Evolutionary conservation across 2,888 invertebrate genomes (phyloP).

Genomic region (Brachyptera putata): DNA sequence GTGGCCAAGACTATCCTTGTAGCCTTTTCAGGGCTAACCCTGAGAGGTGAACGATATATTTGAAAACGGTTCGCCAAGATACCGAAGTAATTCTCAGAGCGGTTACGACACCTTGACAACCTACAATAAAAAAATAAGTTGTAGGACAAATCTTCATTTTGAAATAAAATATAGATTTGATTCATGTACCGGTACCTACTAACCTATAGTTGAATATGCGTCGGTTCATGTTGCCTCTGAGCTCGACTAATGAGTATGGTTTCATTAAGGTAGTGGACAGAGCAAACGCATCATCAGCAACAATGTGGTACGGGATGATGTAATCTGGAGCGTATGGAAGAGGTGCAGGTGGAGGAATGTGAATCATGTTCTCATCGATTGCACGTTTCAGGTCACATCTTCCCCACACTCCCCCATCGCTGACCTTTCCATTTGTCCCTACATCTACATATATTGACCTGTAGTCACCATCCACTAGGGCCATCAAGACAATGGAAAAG

Average conservation of each 20-base stretch:
- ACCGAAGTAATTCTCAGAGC: conserved; percentile 8
- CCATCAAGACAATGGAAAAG: conserved; percentile 36
- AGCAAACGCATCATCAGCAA: conserved; percentile 22
- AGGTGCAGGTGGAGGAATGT: not conserved
- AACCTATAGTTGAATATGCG: conserved; percentile 21
- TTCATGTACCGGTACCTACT: not conserved
- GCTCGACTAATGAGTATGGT: not conserved
- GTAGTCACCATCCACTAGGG: conserved; percentile 34
- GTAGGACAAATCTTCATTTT: too few relatives aligned
- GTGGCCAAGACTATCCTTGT: not conserved
- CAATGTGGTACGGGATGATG: conserved; percentile 13
- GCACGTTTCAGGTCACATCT: not conserved
- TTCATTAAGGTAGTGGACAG: not conserved
- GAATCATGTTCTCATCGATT: not conserved
- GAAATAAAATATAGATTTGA: not conserved
- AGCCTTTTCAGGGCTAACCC: not conserved
- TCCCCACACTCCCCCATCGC: conserved; percentile 17
- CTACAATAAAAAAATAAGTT: too few relatives aligned
- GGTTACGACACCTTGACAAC: conserved; percentile 3
- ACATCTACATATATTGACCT: conserved; percentile 35
- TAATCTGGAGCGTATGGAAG: not conserved
- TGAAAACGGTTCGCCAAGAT: conserved; percentile 13
- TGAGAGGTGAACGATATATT: not conserved
- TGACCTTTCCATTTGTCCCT: conserved; percentile 33
- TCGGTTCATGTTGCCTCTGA: not conserved